Percentiles rank a stretch among this genome's conserved stretches.
Conservation (phyloP, 2,113 vertebrate species). For the Taxidea taxus region DNA sequence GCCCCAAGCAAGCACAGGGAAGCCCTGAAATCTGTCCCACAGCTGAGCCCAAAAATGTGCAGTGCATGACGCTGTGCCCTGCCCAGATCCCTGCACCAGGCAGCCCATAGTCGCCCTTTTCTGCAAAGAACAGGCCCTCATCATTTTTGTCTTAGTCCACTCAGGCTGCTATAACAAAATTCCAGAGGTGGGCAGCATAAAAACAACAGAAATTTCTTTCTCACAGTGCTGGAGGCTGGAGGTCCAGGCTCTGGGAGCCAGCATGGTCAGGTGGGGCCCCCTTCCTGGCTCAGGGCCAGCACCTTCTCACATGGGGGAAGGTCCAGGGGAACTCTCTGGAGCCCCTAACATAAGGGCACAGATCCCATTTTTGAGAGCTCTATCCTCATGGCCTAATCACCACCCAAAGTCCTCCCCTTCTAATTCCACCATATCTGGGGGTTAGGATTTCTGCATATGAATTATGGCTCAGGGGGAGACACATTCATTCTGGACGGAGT, state of each 20-base stretch:
- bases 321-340: neutral
- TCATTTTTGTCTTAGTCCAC: neutral
- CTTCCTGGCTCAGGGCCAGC: neutral
- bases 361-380: neutral
- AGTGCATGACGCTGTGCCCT: accelerated
- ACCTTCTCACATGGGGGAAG: neutral
- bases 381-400: neutral
- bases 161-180: neutral
- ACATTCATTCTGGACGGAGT: neutral
- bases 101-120: neutral
- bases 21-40: too few relatives aligned
- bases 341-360: too few relatives aligned
- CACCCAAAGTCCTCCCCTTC: neutral
- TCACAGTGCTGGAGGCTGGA: too few relatives aligned
- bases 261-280: accelerated
- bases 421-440: neutral
- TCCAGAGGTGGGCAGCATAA: neutral
- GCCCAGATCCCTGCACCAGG: neutral
- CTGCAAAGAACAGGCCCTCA: neutral
- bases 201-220: neutral
- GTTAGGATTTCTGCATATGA: neutral
- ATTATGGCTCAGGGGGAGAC: neutral
- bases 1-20: neutral
- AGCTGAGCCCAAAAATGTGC: too few relatives aligned
- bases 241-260: neutral